Evolutionary conservation across 2,113 vertebrate species (phyloP).

Genomic region (Bagarius yarrelli): DNA sequence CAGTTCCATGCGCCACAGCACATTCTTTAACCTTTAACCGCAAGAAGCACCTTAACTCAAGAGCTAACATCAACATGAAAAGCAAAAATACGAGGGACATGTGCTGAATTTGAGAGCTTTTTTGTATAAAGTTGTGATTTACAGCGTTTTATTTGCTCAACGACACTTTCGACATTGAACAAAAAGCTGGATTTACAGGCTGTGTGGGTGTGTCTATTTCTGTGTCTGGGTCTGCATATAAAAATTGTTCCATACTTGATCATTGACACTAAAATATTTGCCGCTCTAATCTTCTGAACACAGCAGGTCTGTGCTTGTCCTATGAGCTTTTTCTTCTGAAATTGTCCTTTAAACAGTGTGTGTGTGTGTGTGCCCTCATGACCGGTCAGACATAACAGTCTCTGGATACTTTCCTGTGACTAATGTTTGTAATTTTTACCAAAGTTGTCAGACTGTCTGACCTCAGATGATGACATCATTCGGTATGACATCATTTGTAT

Average conservation of each 20-base stretch:
- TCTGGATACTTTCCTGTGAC: background rate
- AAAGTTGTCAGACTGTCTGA: background rate
- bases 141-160: no score
- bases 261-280: background rate
- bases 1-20: slow-evolving; percentile 19
- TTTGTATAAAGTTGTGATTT: no score
- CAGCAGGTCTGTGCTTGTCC: slow-evolving; percentile 38
- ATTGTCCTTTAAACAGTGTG: background rate
- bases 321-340: slow-evolving; percentile 41
- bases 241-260: slow-evolving; percentile 5
- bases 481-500: background rate
- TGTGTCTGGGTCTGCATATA: background rate
- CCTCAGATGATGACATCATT: background rate
- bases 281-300: slow-evolving; percentile 24
- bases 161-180: no score
- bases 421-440: background rate
- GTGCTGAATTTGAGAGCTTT: no score
- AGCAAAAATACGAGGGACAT: no score
- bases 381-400: background rate
- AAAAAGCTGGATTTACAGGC: no score
- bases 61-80: background rate
- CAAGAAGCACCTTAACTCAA: slow-evolving; percentile 1
- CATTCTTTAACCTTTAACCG: background rate
- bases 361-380: background rate
- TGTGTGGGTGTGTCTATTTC: no score